Percentiles rank a stretch among this genome's conserved stretches.
Conservation (phyloP, 1,140 invertebrate species). For the Polypedilum pembai region DNA sequence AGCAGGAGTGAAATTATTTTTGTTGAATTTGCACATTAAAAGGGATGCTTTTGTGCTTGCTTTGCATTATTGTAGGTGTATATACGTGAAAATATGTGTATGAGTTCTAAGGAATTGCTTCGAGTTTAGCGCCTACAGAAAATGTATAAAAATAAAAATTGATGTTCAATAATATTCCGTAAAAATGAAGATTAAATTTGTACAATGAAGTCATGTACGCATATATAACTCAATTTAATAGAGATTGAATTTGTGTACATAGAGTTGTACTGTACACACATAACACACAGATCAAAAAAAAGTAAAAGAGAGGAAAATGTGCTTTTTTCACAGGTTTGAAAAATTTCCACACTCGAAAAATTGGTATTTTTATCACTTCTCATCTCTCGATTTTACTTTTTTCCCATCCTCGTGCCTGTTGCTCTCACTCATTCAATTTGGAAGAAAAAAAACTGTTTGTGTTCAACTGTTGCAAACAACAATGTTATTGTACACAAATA, state of each 20-base stretch:
- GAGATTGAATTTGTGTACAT: constrained; percentile 18
- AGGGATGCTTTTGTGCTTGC: neutral
- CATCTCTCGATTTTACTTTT: neutral
- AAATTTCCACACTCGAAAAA: neutral
- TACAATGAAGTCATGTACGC: constrained; percentile 21
- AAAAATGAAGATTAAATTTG: neutral
- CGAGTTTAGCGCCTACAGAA: neutral
- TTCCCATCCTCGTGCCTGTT: neutral
- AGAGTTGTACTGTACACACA: neutral
- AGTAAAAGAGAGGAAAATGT: no score
- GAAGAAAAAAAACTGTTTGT: no score
- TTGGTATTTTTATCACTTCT: neutral
- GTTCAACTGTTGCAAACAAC: no score
- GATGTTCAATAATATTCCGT: neutral
- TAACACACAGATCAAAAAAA: no score
- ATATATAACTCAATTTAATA: constrained; percentile 26
- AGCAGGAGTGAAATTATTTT: neutral
- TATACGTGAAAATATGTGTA: neutral
- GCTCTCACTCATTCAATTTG: neutral
- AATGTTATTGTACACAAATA: no score
- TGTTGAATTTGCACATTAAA: neutral
- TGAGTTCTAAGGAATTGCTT: neutral
- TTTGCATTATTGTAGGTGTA: neutral
- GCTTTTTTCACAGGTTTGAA: neutral
- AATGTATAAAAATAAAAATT: neutral